Percentiles rank a stretch among this genome's conserved stretches.
These are phyloP conservation scores for Labrus mixtus DNA, from an alignment of 2,113 vertebrate genomes.

Conservation along the genomic window DNA sequence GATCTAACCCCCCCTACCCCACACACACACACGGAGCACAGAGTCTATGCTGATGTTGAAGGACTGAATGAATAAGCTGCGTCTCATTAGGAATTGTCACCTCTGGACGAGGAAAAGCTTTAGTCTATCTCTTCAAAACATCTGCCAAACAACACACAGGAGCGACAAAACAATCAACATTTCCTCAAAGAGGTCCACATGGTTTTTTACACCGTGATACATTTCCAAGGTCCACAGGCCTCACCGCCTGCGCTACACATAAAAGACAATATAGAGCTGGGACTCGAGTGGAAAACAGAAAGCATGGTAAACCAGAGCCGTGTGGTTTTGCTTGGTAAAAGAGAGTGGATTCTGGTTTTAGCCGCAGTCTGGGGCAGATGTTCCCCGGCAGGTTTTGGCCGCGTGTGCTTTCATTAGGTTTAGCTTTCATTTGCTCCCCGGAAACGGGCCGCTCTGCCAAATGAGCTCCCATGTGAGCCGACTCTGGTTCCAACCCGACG, in stretches of 20 bases:
- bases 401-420: slow-evolving; percentile 75
- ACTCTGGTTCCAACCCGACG: slow-evolving; percentile 50
- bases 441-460: slow-evolving; percentile 68
- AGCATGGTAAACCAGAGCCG: slow-evolving; percentile 20
- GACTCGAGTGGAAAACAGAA: slow-evolving; percentile 26
- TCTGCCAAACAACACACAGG: slow-evolving; percentile 33
- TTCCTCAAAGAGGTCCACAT: slow-evolving; percentile 11
- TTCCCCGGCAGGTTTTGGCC: slow-evolving; percentile 64
- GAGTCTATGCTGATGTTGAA: slow-evolving; percentile 16
- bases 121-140: slow-evolving; percentile 22
- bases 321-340: slow-evolving; percentile 42
- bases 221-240: slow-evolving; percentile 33
- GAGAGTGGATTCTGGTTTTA: slow-evolving; percentile 47
- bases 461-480: slow-evolving; percentile 77
- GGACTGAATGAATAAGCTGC: slow-evolving; percentile 14
- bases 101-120: slow-evolving; percentile 1
- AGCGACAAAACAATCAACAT: slow-evolving; percentile 4
- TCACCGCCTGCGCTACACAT: slow-evolving; percentile 7
- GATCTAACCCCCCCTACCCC: neutral
- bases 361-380: slow-evolving; percentile 64
- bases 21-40: neutral
- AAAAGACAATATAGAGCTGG: slow-evolving; percentile 40
- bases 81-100: slow-evolving; percentile 5
- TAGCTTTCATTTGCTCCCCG: slow-evolving; percentile 68
- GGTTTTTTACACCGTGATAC: slow-evolving; percentile 32